Conservation (phyloP, 2,888 invertebrate species). For the Ichneumoninae sp. region DNA sequence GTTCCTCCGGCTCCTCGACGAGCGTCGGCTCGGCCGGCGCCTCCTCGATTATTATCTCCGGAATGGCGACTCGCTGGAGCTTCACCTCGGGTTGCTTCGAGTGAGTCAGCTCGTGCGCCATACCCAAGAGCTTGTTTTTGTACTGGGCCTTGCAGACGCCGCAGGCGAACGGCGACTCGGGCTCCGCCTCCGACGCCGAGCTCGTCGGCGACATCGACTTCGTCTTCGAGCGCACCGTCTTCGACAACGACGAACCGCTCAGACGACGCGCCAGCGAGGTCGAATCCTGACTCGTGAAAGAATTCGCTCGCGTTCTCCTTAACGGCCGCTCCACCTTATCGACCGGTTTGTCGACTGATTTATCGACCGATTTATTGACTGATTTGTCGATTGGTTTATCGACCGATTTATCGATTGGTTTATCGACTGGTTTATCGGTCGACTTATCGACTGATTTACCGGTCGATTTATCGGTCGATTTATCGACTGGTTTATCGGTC, state of each 20-base stretch:
- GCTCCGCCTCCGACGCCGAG: conserved; percentile 48
- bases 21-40: conserved; percentile 16
- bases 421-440: too few species aligned
- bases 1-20: conserved; percentile 49
- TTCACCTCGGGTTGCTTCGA: conserved; percentile 76
- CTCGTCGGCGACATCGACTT: conserved; percentile 18
- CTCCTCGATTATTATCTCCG: conserved; percentile 42
- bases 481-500: too few species aligned
- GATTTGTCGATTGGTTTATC: neutral
- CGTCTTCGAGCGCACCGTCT: conserved; percentile 3
- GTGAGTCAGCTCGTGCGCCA: conserved; percentile 78
- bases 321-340: neutral
- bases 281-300: conserved; percentile 26
- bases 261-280: neutral
- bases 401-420: neutral
- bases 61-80: conserved; percentile 70
- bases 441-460: too few species aligned
- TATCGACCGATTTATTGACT: neutral
- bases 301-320: conserved; percentile 46
- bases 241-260: neutral
- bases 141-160: conserved; percentile 73
- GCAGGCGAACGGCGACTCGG: conserved; percentile 68
- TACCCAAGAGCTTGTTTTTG: conserved; percentile 73
- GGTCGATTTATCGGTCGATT: too few species aligned
- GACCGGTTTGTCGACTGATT: neutral